Conservation (phyloP, 2,113 vertebrate species). For the Gymnocephalus cernua region DNA sequence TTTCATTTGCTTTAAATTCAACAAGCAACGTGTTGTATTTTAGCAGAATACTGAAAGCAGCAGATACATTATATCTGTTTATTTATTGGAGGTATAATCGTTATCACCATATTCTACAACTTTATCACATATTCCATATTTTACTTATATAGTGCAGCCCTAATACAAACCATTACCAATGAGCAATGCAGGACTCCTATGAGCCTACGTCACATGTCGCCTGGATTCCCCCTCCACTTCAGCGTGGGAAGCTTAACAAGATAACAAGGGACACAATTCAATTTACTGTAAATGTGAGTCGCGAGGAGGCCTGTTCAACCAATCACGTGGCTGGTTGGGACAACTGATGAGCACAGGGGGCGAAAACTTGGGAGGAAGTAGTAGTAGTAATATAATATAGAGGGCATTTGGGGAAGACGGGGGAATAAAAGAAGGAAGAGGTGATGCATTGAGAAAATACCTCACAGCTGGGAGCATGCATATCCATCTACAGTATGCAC, state of each 20-base stretch:
- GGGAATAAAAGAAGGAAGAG: not conserved
- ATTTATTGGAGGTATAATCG: too few species aligned
- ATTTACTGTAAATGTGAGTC: conserved; percentile 81
- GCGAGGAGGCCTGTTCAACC: conserved; percentile 47
- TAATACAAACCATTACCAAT: too few species aligned
- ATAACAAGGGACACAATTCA: conserved; percentile 71
- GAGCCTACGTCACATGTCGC: conserved; percentile 26
- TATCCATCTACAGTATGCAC: too few species aligned
- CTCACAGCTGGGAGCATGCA: too few species aligned
- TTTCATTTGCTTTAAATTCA: too few species aligned
- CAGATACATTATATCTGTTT: too few species aligned
- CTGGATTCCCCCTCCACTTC: not conserved
- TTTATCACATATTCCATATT: too few species aligned
- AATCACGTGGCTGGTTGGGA: conserved; percentile 50
- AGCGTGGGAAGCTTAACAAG: conserved; percentile 59
- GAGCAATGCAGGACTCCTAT: not conserved
- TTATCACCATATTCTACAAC: too few species aligned
- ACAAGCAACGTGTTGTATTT: too few species aligned
- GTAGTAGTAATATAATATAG: conserved; percentile 5
- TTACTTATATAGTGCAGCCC: too few species aligned
- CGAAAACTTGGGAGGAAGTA: not conserved
- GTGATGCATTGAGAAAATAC: conserved; percentile 22
- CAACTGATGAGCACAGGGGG: not conserved
- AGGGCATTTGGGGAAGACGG: not conserved
- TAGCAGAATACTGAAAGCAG: too few species aligned